These are phyloP conservation scores for Microcebus lehilahytsara DNA, from an alignment of 2,113 vertebrate species.

Conservation along the genomic window DNA sequence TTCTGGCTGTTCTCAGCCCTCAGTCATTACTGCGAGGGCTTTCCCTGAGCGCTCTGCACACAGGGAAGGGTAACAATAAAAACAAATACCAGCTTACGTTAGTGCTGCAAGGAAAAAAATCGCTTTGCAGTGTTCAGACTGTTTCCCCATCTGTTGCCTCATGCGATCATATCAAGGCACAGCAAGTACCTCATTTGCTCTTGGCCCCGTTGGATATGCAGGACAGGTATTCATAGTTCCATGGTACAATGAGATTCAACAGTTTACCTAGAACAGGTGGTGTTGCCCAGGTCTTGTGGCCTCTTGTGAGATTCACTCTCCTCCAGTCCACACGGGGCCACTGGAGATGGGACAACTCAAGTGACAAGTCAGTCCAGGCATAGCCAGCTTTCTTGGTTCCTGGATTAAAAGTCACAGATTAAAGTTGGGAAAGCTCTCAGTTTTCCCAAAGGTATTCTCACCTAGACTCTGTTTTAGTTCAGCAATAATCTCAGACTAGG, in stretches of 20 bases:
- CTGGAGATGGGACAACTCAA: background rate
- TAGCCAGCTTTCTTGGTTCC: background rate
- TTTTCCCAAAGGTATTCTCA: background rate
- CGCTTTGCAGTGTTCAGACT: background rate
- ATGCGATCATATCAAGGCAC: background rate
- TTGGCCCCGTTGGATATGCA: background rate
- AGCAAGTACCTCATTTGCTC: background rate
- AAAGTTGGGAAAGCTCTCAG: background rate
- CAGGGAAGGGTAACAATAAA: background rate
- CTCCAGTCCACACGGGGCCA: background rate
- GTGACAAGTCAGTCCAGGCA: background rate
- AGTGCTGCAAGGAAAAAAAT: background rate
- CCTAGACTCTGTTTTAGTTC: background rate
- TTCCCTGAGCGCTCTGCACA: background rate
- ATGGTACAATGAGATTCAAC: background rate
- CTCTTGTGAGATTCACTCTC: background rate
- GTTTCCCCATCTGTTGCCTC: background rate
- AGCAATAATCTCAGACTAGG: background rate
- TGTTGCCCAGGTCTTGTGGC: background rate
- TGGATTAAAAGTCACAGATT: background rate
- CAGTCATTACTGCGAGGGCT: background rate
- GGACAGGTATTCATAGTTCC: background rate
- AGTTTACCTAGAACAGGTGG: background rate
- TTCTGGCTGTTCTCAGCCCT: conserved; percentile 29
- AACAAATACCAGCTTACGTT: conserved; percentile 11